Base-by-base conservation (phyloP, 2,797 vertebrate genomes). In the Varecia variegata region DNA sequence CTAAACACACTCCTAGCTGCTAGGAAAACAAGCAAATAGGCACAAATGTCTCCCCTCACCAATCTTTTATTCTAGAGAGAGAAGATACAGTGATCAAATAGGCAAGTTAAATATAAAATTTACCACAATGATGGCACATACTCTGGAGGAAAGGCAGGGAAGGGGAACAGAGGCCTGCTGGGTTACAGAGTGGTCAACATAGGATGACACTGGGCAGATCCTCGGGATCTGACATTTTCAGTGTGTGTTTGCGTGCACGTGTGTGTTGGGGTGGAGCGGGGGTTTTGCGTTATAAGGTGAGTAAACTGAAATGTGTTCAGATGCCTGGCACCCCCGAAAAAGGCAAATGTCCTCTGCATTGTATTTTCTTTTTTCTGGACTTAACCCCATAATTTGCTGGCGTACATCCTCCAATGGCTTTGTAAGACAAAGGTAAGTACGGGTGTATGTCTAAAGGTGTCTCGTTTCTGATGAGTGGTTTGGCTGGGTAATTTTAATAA, bases 291-390 rank as follows among this genome's bases (percentile, higher is more conserved):
- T 40, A 25, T 67, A 88, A 81, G 73, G 47, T 11, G 27, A 93
- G 35, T 86, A 20, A 12, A 68, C 93, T 92, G 40, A 81, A 95
- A 84, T 43, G 30, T 35, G 2, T 90, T 94, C 40, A 93, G 25
- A 60, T 81, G 17, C 58, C 84, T 4, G 15, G 25, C 30, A 73
- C 15, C 21, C 13, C 13, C 12, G 7, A 21, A 45, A 23, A 84
- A 81, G 35, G 21, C 27, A 65, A 15, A 67, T 30, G 14, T 30
- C 30, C 18, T 92, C 74, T 47, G n/a, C 14, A 2, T 23, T 30
- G 11, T 88, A 27, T 81, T 86, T 96, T 65, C 50, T 15, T 60
- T 90, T 94, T 81, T 54, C 56, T 94, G 65, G 52, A 10, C 88
- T 88, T 94, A 93, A 43, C 50, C 35, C 8, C 30, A 4, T 62